Evolutionary conservation across 2,113 vertebrate genomes (phyloP).

Genomic region (Calidris pygmaea): DNA sequence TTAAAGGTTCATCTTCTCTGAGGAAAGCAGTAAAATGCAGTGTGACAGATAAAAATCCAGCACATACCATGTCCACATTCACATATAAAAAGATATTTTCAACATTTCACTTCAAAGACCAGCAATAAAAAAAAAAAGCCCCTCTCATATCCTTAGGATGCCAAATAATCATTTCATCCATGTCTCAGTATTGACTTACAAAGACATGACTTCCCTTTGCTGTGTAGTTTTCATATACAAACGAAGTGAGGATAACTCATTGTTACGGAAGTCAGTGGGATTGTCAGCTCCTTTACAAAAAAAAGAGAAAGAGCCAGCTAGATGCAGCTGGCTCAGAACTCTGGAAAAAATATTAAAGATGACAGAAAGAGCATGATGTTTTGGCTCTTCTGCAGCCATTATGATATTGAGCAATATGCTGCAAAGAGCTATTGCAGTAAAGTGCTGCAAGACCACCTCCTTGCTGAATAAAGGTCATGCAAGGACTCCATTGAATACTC

Average conservation of each 20-base stretch:
- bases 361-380: slow-evolving; percentile 14
- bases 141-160: not conserved
- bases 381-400: slow-evolving; percentile 15
- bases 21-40: slow-evolving; percentile 13
- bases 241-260: not conserved
- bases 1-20: slow-evolving; percentile 7
- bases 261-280: slow-evolving; percentile 6
- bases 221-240: slow-evolving; percentile 20
- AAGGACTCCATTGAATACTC: not conserved
- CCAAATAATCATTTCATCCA: slow-evolving; percentile 9
- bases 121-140: not conserved
- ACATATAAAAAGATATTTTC: slow-evolving; percentile 10
- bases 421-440: slow-evolving; percentile 2
- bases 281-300: not conserved
- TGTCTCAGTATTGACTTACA: slow-evolving; percentile 14
- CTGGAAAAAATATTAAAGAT: slow-evolving; percentile 32
- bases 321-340: slow-evolving; percentile 12
- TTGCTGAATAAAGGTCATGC: not conserved
- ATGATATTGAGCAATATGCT: slow-evolving; percentile 19
- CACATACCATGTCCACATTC: not conserved
- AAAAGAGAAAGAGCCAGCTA: not conserved
- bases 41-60: slow-evolving; percentile 8
- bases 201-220: slow-evolving; percentile 24
- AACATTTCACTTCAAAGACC: slow-evolving; percentile 32
- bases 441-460: slow-evolving; percentile 24